phyloP scores from a whole-genome alignment of 1,140 invertebrate species.

The Hyphantria cunea region DNA sequence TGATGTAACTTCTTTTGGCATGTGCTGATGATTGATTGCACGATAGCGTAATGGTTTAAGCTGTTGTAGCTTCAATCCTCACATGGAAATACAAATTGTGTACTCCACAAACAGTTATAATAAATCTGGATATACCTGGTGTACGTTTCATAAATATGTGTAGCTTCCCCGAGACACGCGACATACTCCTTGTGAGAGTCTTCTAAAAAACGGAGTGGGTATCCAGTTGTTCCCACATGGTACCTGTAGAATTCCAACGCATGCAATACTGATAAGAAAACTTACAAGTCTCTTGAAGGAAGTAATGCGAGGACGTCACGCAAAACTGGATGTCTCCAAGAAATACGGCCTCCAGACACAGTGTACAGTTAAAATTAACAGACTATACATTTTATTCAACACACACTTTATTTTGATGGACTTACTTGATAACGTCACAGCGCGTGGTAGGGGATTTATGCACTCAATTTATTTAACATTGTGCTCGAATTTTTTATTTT shows the following conservation, averaged over 20 bases:
- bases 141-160: too few species aligned
- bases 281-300: slow-evolving; percentile 14
- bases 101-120: too few species aligned
- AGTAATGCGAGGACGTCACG: slow-evolving; percentile 30
- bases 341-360: slow-evolving; percentile 4
- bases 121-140: too few species aligned
- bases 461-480: slow-evolving; percentile 13
- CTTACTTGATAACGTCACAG: slow-evolving; percentile 9
- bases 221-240: slow-evolving; percentile 7
- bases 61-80: too few species aligned
- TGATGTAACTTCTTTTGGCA: not conserved
- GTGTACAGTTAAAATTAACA: slow-evolving; percentile 8
- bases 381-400: not conserved
- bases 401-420: slow-evolving; percentile 10
- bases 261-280: slow-evolving; percentile 16
- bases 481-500: not conserved
- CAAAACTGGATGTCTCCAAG: slow-evolving; percentile 22
- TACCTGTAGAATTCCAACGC: slow-evolving; percentile 11
- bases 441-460: slow-evolving; percentile 23
- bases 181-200: too few species aligned
- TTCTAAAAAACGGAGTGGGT: too few species aligned
- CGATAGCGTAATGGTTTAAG: too few species aligned
- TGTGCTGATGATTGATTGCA: too few species aligned
- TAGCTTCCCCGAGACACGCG: too few species aligned
- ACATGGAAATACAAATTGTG: too few species aligned